These are phyloP conservation scores for Subacronicta megacephala DNA, from an alignment of 2,888 invertebrate species.

Conservation along the genomic window DNA sequence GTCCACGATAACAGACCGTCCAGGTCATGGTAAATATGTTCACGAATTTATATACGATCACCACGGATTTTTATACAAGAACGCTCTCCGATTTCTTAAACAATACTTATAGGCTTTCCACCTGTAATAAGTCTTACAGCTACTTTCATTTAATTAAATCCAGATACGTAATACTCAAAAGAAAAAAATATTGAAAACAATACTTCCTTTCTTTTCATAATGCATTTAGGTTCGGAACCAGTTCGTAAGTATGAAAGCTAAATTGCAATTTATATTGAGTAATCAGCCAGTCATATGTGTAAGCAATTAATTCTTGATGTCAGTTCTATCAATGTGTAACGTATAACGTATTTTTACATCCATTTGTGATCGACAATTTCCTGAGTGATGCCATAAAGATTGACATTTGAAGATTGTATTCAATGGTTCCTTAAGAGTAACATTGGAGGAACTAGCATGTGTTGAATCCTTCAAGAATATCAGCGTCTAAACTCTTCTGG, in stretches of 20 bases:
- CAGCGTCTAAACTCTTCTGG: too few species aligned
- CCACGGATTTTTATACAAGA: too few species aligned
- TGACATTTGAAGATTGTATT: neutral
- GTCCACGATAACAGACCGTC: too few species aligned
- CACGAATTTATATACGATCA: too few species aligned
- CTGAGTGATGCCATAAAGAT: slow-evolving; percentile 26
- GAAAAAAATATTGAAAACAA: slow-evolving; percentile 36
- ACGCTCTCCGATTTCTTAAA: too few species aligned
- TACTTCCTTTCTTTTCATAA: slow-evolving; percentile 31
- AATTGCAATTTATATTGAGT: slow-evolving; percentile 28
- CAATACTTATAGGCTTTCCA: too few species aligned
- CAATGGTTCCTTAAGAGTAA: neutral
- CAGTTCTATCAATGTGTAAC: slow-evolving; percentile 31
- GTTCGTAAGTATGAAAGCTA: slow-evolving; percentile 36
- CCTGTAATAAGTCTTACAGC: too few species aligned
- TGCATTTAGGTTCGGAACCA: slow-evolving; percentile 22
- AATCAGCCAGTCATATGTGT: slow-evolving; percentile 44
- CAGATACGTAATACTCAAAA: too few species aligned
- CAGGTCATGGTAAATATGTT: too few species aligned
- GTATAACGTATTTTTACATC: slow-evolving; percentile 6
- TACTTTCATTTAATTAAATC: slow-evolving; percentile 13
- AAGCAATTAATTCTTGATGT: slow-evolving; percentile 23
- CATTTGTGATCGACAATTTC: slow-evolving; percentile 16
- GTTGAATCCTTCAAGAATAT: too few species aligned
- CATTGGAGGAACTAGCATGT: too few species aligned